phyloP scores from a whole-genome alignment of 2,113 vertebrate species.

The Epinephelus moara region DNA sequence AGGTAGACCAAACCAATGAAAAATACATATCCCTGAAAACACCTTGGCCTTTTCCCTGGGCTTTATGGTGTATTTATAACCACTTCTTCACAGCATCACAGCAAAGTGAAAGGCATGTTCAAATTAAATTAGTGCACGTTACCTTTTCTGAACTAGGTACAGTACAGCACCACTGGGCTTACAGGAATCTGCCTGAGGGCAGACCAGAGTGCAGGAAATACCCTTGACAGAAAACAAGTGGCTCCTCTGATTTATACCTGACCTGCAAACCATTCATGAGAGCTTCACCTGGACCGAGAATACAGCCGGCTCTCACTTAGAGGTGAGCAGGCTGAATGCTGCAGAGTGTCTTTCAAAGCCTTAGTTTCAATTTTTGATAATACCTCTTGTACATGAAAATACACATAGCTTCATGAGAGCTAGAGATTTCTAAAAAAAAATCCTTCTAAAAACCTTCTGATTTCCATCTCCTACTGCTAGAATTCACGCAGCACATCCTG shows the following conservation, averaged over 20 bases:
- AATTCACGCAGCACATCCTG: conserved; percentile 2
- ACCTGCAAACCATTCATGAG: conserved; percentile 31
- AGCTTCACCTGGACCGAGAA: conserved; percentile 32
- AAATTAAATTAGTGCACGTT: conserved; percentile 61
- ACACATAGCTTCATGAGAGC: not conserved
- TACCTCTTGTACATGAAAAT: not conserved
- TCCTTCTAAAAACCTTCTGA: not conserved
- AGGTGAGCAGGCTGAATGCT: not conserved
- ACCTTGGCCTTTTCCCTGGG: conserved; percentile 63
- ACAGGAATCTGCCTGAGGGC: conserved; percentile 53
- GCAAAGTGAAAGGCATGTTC: conserved; percentile 67
- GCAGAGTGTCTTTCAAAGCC: conserved; percentile 22
- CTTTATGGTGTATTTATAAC: conserved; percentile 76
- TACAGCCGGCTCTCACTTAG: conserved; percentile 6
- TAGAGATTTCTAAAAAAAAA: not conserved
- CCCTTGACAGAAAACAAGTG: conserved; percentile 35
- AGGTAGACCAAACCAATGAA: conserved; percentile 67
- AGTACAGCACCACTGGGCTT: conserved; percentile 33
- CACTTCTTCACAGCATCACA: conserved; percentile 49
- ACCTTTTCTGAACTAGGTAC: conserved; percentile 58
- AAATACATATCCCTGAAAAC: conserved; percentile 78
- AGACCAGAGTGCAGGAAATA: conserved; percentile 51
- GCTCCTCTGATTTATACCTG: conserved; percentile 44
- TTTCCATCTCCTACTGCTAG: not conserved
- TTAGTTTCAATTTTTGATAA: conserved; percentile 12